Evolutionary conservation across 2,797 vertebrate species (phyloP).

Genomic region (Rhadinocentrus ornatus): DNA sequence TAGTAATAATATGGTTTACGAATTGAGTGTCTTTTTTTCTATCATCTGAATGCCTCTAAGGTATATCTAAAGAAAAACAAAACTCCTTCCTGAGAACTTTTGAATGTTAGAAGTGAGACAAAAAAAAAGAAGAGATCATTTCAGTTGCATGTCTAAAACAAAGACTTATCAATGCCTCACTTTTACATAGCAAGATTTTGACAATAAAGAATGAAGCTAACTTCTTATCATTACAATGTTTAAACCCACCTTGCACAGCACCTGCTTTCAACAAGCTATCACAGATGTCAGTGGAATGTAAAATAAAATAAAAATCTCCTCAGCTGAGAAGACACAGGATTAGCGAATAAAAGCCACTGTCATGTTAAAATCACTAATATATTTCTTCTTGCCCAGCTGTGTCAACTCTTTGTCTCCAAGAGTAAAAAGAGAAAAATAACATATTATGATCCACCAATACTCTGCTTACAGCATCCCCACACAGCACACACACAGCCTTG

Average conservation of each 20-base stretch:
- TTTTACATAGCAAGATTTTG: slow-evolving; percentile 40
- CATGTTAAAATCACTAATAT: slow-evolving; percentile 40
- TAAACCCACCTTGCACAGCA: slow-evolving; percentile 39
- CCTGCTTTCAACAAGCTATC: slow-evolving; percentile 42
- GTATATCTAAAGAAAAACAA: neutral
- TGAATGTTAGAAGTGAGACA: slow-evolving; percentile 16
- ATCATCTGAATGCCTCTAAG: neutral
- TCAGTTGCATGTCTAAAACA: slow-evolving; percentile 33
- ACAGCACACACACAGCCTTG: slow-evolving; percentile 35
- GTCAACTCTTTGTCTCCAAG: slow-evolving; percentile 45
- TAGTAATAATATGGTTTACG: slow-evolving; percentile 1
- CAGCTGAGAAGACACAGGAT: slow-evolving; percentile 35
- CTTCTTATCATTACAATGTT: slow-evolving; percentile 24
- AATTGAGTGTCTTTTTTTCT: slow-evolving; percentile 1
- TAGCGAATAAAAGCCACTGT: slow-evolving; percentile 37
- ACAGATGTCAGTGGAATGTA: slow-evolving; percentile 43
- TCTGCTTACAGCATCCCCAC: slow-evolving; percentile 44
- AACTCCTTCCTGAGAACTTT: slow-evolving; percentile 4
- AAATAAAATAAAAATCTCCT: slow-evolving; percentile 8
- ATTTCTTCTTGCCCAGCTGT: slow-evolving; percentile 46
- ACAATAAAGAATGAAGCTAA: slow-evolving; percentile 33
- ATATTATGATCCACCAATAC: slow-evolving; percentile 31
- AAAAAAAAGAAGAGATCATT: slow-evolving; percentile 19
- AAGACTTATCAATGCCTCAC: slow-evolving; percentile 33
- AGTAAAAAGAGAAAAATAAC: slow-evolving; percentile 53